These are phyloP conservation scores for Plecotus auritus DNA, from an alignment of 2,113 vertebrate genomes.

Conservation along the genomic window DNA sequence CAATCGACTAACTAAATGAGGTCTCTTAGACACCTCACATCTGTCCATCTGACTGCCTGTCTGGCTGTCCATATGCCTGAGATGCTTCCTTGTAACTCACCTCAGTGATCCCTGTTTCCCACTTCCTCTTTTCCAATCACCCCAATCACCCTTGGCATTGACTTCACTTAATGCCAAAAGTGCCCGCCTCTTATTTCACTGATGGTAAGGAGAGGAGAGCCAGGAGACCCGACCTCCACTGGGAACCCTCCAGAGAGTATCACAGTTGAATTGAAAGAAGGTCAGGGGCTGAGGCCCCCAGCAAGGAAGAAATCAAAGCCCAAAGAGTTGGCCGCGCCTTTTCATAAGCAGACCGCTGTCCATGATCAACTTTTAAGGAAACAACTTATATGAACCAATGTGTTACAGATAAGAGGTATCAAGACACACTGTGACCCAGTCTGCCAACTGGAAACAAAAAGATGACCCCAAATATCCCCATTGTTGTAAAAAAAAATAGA, in stretches of 20 bases:
- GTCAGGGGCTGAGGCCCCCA: background rate
- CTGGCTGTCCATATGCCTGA: background rate
- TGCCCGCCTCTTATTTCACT: background rate
- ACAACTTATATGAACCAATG: background rate
- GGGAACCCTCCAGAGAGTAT: background rate
- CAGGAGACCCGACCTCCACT: rapidly evolving
- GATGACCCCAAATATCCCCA: background rate
- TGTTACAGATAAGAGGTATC: background rate
- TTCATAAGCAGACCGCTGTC: background rate
- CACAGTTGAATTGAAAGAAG: background rate
- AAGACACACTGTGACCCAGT: background rate
- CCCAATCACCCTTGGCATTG: background rate
- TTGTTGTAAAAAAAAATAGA: background rate
- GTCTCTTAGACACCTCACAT: background rate
- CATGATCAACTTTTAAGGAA: background rate
- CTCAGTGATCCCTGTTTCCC: rapidly evolving
- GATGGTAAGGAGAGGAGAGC: background rate
- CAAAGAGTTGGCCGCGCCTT: background rate
- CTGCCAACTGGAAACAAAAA: background rate
- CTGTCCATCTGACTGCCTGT: background rate
- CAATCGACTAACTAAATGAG: background rate
- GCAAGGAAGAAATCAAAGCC: background rate
- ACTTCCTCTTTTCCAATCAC: too few species aligned
- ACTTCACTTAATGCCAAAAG: too few species aligned
- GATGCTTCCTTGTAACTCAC: background rate